Percentiles rank a stretch among this genome's conserved stretches.
phyloP scores from a whole-genome alignment of 2,113 vertebrate genomes.

The Lathamus discolor region DNA sequence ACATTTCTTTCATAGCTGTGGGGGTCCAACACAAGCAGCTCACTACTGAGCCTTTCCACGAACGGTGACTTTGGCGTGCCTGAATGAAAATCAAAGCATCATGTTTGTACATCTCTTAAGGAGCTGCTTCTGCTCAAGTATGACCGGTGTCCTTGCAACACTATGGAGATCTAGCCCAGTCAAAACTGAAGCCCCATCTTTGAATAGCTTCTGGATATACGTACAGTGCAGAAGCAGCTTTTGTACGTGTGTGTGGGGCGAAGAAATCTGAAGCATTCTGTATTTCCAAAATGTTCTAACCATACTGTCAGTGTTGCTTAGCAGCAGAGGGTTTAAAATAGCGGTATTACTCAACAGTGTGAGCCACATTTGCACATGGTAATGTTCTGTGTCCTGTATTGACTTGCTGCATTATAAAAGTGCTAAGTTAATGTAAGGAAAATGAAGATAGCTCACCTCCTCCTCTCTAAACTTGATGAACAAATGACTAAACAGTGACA shows the following conservation, averaged over 20 bases:
- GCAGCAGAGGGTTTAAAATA: slow-evolving; percentile 72
- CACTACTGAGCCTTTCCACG: neutral
- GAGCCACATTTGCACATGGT: slow-evolving; percentile 68
- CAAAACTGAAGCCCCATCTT: neutral
- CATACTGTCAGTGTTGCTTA: slow-evolving; percentile 70
- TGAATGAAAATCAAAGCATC: neutral
- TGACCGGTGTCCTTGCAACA: neutral
- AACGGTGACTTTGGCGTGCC: neutral
- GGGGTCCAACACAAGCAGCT: neutral
- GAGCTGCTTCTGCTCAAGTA: neutral
- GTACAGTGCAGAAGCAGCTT: slow-evolving; percentile 12
- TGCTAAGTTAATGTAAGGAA: slow-evolving; percentile 60
- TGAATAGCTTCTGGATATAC: neutral
- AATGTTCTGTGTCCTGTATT: slow-evolving; percentile 60
- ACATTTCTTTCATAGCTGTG: neutral
- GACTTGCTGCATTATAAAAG: slow-evolving; percentile 58
- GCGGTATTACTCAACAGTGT: slow-evolving; percentile 63
- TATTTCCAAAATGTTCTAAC: slow-evolving; percentile 63
- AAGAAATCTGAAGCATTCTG: slow-evolving; percentile 22
- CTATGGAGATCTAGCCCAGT: neutral
- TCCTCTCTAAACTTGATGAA: slow-evolving; percentile 33
- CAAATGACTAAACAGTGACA: neutral
- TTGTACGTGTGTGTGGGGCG: neutral
- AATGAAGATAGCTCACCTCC: slow-evolving; percentile 50
- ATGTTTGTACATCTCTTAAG: neutral